Evolutionary conservation across 2,797 vertebrate genomes (phyloP).

Genomic region (Triplophysa bombifrons): DNA sequence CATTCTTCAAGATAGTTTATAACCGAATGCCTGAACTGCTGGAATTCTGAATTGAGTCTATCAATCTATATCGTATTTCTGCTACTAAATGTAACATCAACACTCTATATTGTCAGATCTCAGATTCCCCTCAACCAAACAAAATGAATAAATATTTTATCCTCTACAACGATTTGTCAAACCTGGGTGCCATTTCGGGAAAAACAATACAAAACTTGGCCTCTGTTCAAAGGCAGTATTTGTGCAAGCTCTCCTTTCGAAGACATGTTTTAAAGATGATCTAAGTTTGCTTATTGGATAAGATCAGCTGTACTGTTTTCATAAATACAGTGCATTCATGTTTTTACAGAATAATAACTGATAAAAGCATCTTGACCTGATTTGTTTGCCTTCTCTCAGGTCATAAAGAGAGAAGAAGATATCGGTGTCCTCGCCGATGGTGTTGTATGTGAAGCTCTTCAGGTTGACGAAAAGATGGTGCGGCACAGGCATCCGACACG

Average conservation of each 20-base stretch:
- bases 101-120: too few species aligned
- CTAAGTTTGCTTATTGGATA: neutral
- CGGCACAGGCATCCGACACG: slow-evolving; percentile 90
- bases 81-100: too few species aligned
- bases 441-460: slow-evolving; percentile 99
- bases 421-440: slow-evolving; percentile 96
- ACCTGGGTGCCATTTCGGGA: neutral
- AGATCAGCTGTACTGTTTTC: neutral
- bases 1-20: slow-evolving; percentile 27
- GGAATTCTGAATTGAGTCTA: neutral
- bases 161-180: neutral
- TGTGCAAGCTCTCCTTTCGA: neutral
- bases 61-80: too few species aligned
- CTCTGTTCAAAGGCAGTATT: neutral
- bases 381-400: slow-evolving; percentile 94
- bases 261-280: neutral
- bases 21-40: slow-evolving; percentile 11
- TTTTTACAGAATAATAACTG: slow-evolving; percentile 4
- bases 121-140: too few species aligned
- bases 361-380: slow-evolving; percentile 80
- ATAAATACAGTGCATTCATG: neutral
- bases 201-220: neutral
- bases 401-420: slow-evolving; percentile 97
- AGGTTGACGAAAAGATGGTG: slow-evolving; percentile 98
- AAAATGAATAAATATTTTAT: neutral